Conservation (phyloP, 2,888 invertebrate species). For the Apeira syringaria region DNA sequence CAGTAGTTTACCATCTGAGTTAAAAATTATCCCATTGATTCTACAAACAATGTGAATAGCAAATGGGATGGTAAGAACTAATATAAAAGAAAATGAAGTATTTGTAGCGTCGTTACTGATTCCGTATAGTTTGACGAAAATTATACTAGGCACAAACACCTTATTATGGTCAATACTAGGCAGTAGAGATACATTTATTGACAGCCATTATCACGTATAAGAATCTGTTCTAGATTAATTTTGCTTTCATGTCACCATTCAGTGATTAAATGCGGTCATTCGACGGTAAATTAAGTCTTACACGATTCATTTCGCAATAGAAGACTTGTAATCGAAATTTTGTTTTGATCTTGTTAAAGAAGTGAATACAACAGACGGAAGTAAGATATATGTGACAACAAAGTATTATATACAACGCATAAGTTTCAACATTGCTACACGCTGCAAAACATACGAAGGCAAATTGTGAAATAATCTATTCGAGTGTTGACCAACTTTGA, state of each 20-base stretch:
- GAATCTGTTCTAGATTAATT: slow-evolving; percentile 51
- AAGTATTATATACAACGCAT: slow-evolving; percentile 52
- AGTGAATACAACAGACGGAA: slow-evolving; percentile 9
- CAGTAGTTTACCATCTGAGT: too few species aligned
- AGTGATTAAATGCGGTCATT: background rate
- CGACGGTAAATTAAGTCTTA: slow-evolving; percentile 7
- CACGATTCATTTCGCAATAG: slow-evolving; percentile 1
- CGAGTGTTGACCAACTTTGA: slow-evolving; percentile 70
- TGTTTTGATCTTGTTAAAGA: background rate
- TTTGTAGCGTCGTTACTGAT: too few species aligned
- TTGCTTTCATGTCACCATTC: background rate
- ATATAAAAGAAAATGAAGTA: too few species aligned
- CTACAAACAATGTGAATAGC: too few species aligned
- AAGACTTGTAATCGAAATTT: background rate
- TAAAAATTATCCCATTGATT: too few species aligned
- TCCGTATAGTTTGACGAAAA: too few species aligned
- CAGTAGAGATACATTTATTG: slow-evolving; percentile 52
- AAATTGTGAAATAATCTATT: slow-evolving; percentile 32
- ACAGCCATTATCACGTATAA: slow-evolving; percentile 60
- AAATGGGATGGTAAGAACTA: too few species aligned
- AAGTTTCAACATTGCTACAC: slow-evolving; percentile 80
- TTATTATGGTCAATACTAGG: slow-evolving; percentile 23
- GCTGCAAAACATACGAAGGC: slow-evolving; percentile 34
- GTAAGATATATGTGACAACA: slow-evolving; percentile 60
- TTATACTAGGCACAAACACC: too few species aligned